Base-by-base conservation (phyloP, 2,888 invertebrate genomes). In the Dendrolimus pini region DNA sequence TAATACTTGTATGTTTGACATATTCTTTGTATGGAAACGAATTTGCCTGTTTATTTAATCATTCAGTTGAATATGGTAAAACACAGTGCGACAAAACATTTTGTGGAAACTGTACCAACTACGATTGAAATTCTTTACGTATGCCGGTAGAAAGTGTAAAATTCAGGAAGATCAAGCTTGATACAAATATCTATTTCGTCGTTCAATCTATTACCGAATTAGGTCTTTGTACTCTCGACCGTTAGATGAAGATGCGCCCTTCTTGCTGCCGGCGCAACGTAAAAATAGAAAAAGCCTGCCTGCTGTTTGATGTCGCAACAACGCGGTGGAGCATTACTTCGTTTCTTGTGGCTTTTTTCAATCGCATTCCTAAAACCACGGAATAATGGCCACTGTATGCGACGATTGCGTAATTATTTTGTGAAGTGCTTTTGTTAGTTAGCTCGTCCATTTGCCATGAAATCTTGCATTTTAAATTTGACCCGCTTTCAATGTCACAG, bases 361-460 rank as follows among this genome's bases (percentile, higher is more conserved):
- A 69, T 68, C 66, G 70, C 73, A 74, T 77, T 77, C 67, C 60
- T 61, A 65, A 61, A 69, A 67, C 65, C 71, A 60, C 74, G 66
- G 59, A 65, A 65, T 62, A 53, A 56, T 54, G 59, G 54, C 52
- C 53, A 54, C 55, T 55, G 54, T 55, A 42, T 14, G 30, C 30
- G 14, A 56, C 61, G 62, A 68, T 74, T 70, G 66, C 69, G 66
- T 65, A 74, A 73, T 66, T 54, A 41, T 55, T 55, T 47, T 55
- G 54, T 53, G 41, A 47, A 59, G 59, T 54, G 54, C 56, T 52
- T 54, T 54, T 52, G 56, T 56, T 14, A 54, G 54, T 53, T 56
- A 18, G 14, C 54, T 10, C 9, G 12, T 47, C 12, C 47, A 47
- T 12, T 47, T 47, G 47, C 47, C 47, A 12, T 8, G 47, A 47